Evolutionary conservation across 2,888 invertebrate genomes (phyloP), one percentile per base, ranked within the genome.

Genomic region (Phaedon cochleariae): DNA sequence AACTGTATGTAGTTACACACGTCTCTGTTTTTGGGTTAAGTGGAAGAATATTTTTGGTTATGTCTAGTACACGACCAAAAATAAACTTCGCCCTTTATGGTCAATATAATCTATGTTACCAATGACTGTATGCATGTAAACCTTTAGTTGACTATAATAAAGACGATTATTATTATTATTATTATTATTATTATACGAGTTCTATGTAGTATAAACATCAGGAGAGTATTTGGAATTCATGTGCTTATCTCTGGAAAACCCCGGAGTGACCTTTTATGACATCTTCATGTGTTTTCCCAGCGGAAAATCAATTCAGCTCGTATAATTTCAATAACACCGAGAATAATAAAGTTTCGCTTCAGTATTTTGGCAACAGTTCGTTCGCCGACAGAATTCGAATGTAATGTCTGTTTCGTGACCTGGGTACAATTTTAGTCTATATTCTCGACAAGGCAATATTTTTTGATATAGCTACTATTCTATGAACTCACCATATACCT

Each of bases 351-450:
- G 76, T 77, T 77, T 74, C 74, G 68, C 72, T 75, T 75, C 75
- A 79, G 76, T 80, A 78, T 80, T 77, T 79, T 79, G 77, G 80
- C 80, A 80, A 80, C 80, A 79, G 79, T 79, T 79, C 77, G 78
- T 67, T 71, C 78, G 76, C 66, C 67, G 58, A 62, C 72, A 62
- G 80, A 80, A 80, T 80, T 74, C 77, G 75, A 79, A 80, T 80
- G 80, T 79, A 80, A 80, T 79, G 78, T 73, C 67, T 61, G 55
- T 55, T 73, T 68, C 80, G 80, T 79, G 80, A 78, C 73, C 71
- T 59, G 78, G 77, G 74, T 80, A 48, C 60, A 61, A 62, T 59
- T 26, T 18, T 17, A 18, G 10, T 41, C n/a, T 41, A 10, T 41
- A 41, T n/a, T 12, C 3, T 7, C 41, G 34, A 34, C 34, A 34